Evolutionary conservation across 2,113 vertebrate genomes (phyloP), one percentile per base, ranked within the genome.

Genomic region (Macaca mulatta): DNA sequence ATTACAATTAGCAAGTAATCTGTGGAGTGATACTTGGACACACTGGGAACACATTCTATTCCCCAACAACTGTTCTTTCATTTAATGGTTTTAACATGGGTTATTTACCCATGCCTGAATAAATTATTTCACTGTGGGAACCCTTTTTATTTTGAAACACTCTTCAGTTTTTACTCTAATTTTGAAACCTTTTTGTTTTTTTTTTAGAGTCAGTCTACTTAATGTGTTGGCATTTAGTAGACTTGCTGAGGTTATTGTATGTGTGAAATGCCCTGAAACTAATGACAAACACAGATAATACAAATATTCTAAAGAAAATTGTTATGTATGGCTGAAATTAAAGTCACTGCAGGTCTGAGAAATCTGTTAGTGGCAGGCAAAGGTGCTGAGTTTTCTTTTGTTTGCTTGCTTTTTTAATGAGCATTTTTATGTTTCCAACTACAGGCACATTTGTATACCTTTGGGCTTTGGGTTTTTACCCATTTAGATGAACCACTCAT

Each of bases 381-480:
- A 86, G 48, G 12, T 77, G 59, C 87, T 87, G 61, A 55, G 1
- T 86, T 86, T 69, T 94, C 72, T 78, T 13, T 38, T 78, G 25
- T 52, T n/a, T 85, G 4, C 17, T 88, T 78, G n/a, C 81, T 90
- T 85, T 81, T 90, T 67, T 67, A 81, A 64, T 90, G 81, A 81
- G 93, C 45, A 74, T 45, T 70, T 30, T 30, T 61, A n/a, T 67
- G 52, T 95, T 95, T 57, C 27, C 45, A 75, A 48, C 84, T 81
- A 1, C 0, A 72, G 87, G 75, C 40, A 82, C 17, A 35, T 84
- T 17, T 75, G 20, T 94, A 18, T 77, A 48, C 40, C 23, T 89
- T 89, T 90, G 79, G 74, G n/a, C n/a, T 87, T 95, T 27, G 17
- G 14, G 48, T 77, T 94, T 83, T 85, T 84, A 84, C 35, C 14